A percentile compares a stretch with the other conserved stretches of the same genome.
Conservation (phyloP, 2,113 vertebrate genomes). For the Apteryx mantelli region DNA sequence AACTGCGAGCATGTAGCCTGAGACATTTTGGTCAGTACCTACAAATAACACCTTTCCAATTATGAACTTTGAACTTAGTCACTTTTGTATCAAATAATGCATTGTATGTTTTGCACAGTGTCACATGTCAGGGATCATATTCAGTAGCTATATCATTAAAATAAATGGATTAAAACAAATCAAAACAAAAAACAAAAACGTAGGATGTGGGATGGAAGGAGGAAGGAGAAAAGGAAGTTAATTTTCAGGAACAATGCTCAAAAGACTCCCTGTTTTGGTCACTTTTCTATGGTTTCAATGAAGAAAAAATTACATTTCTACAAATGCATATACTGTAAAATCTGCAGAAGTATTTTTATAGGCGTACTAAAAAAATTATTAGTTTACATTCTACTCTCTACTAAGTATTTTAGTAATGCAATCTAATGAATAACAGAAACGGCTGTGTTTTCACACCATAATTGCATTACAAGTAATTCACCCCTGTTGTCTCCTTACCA, state of each 20-base stretch:
- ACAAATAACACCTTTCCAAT: neutral
- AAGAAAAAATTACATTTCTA: neutral
- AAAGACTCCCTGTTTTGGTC: neutral
- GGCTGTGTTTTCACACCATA: constrained; percentile 50
- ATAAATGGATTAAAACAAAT: neutral
- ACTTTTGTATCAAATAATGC: neutral
- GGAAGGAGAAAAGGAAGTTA: neutral
- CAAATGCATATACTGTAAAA: neutral
- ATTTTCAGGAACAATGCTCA: neutral
- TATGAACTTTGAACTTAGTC: neutral
- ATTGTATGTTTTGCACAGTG: rapidly evolving
- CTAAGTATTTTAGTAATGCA: constrained; percentile 46
- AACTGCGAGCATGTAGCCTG: neutral
- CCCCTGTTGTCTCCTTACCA: constrained; percentile 38
- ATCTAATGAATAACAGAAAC: constrained; percentile 35
- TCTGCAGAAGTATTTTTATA: constrained; percentile 4
- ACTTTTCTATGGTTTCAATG: neutral
- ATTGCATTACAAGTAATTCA: constrained; percentile 53
- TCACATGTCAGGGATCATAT: neutral
- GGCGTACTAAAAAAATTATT: constrained; percentile 17
- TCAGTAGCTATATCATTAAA: neutral
- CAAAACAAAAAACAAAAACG: rapidly evolving
- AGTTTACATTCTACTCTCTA: constrained; percentile 35
- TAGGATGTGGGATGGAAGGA: neutral
- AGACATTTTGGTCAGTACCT: neutral